Conservation (phyloP, 2,113 vertebrate species). For the Todiramphus saurophagus region DNA sequence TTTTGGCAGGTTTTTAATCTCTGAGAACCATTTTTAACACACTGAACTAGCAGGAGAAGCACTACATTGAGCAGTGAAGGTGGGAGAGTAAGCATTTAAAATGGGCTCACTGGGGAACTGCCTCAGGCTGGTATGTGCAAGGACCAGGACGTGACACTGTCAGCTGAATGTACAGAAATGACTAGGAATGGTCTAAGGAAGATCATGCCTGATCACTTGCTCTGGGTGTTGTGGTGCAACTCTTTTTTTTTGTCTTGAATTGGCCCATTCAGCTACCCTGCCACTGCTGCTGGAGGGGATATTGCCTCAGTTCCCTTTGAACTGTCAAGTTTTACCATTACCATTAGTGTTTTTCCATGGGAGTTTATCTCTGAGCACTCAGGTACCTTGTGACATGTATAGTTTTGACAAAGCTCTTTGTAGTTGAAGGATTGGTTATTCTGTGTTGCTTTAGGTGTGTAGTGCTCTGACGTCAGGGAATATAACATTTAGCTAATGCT, state of each 20-base stretch:
- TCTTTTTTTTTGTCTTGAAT: neutral
- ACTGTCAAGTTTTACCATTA: neutral
- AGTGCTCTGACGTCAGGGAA: neutral
- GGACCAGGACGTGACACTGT: neutral
- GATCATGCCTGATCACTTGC: rapidly evolving
- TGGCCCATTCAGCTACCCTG: rapidly evolving
- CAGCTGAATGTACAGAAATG: neutral
- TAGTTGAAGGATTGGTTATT: neutral
- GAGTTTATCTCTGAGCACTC: neutral
- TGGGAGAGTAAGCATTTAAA: neutral
- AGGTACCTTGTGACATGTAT: neutral
- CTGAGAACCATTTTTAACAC: neutral
- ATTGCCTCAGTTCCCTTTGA: neutral
- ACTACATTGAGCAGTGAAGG: neutral
- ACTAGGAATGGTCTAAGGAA: neutral
- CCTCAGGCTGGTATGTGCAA: neutral
- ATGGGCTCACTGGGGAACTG: neutral
- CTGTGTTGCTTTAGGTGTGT: neutral
- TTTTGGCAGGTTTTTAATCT: neutral
- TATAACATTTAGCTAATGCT: neutral
- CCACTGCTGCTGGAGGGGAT: neutral
- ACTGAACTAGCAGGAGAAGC: neutral
- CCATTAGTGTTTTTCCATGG: neutral
- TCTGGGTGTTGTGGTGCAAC: neutral
- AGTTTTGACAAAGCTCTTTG: neutral